Conservation (phyloP, 2,888 invertebrate species). For the Crematogaster levior region DNA sequence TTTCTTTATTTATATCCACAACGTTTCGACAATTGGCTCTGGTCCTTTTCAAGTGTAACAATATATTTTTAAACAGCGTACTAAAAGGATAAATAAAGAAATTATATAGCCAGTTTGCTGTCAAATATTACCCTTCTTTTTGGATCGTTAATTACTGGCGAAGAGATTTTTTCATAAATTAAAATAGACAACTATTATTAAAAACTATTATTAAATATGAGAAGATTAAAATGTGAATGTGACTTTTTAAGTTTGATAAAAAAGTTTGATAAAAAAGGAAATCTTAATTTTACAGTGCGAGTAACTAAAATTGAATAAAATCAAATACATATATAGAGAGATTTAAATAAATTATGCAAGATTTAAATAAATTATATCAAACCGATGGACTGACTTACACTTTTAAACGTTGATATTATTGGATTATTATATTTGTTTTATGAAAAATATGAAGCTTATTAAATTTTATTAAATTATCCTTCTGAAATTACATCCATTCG, state of each 20-base stretch:
- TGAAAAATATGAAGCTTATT: background rate
- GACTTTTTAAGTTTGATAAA: background rate
- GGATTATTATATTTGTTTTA: background rate
- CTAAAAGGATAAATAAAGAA: too few relatives aligned
- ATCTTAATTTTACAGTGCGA: background rate
- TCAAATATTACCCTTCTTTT: too few relatives aligned
- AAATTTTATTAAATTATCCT: background rate
- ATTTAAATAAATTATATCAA: background rate
- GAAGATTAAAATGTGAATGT: background rate
- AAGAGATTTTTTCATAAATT: too few relatives aligned
- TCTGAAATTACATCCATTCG: background rate
- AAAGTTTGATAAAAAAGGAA: too few relatives aligned
- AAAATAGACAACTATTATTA: too few relatives aligned
- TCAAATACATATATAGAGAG: background rate
- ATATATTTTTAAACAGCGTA: too few relatives aligned
- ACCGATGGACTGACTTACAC: background rate
- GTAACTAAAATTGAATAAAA: background rate
- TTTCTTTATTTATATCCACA: too few relatives aligned
- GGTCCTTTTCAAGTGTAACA: too few relatives aligned
- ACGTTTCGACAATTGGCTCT: too few relatives aligned
- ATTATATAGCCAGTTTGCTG: too few relatives aligned
- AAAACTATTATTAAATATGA: background rate
- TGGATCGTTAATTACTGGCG: too few relatives aligned
- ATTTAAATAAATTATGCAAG: too few relatives aligned
- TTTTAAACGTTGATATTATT: background rate